Percentiles rank a stretch among this genome's conserved stretches.
Conservation (phyloP, 2,797 vertebrate species). For the Danio kyathit region DNA sequence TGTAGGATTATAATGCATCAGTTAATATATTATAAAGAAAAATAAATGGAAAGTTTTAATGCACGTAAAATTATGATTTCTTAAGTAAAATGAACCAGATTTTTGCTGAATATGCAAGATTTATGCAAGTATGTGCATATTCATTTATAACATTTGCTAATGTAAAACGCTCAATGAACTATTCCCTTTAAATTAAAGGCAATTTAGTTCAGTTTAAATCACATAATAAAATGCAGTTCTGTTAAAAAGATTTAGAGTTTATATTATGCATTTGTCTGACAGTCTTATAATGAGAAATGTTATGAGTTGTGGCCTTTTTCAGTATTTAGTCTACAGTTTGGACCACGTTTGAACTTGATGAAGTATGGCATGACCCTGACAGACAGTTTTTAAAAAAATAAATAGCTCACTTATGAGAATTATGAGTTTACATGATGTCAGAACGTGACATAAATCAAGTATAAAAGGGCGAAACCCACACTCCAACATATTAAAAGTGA, state of each 20-base stretch:
- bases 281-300: slow-evolving; percentile 21
- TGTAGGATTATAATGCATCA: too few species aligned
- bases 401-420: neutral
- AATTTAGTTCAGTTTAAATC: too few species aligned
- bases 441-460: slow-evolving; percentile 2
- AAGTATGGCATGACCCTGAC: slow-evolving; percentile 26
- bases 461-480: neutral
- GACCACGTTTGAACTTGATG: slow-evolving; percentile 8
- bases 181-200: too few species aligned
- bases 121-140: too few species aligned
- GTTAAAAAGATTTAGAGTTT: neutral
- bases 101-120: too few species aligned
- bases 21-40: too few species aligned
- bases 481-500: neutral
- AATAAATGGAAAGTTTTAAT: too few species aligned
- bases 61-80: too few species aligned
- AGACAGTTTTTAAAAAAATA: slow-evolving; percentile 19
- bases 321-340: slow-evolving; percentile 15
- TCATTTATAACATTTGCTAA: too few species aligned
- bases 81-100: too few species aligned
- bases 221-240: too few species aligned
- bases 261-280: neutral
- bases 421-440: slow-evolving; percentile 3
- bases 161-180: too few species aligned
- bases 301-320: slow-evolving; percentile 37